phyloP scores from a whole-genome alignment of 2,113 vertebrate species.

The Pollachius pollachius region DNA sequence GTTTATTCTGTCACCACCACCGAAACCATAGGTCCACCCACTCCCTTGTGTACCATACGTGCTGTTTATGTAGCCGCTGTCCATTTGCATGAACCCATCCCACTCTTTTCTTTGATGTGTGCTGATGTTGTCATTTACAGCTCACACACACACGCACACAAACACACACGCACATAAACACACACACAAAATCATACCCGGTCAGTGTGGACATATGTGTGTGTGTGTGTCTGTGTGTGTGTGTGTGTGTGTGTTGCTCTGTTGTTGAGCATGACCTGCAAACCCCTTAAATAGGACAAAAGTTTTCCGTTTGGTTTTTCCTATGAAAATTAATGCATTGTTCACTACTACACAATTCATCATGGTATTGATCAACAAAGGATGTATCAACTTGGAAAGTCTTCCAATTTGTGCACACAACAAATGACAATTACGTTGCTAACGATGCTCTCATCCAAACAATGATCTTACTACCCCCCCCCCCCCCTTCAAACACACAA shows the following conservation, averaged over 20 bases:
- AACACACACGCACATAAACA: too few relatives aligned
- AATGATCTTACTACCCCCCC: slow-evolving; percentile 15
- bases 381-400: too few relatives aligned
- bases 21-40: slow-evolving; percentile 36
- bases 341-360: too few relatives aligned
- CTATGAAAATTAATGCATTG: too few relatives aligned
- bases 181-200: slow-evolving; percentile 19
- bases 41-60: slow-evolving; percentile 18
- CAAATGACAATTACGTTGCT: slow-evolving; percentile 36
- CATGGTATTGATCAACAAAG: too few relatives aligned
- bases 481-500: slow-evolving; percentile 17
- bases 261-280: neutral
- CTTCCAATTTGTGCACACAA: slow-evolving; percentile 13
- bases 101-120: slow-evolving; percentile 33
- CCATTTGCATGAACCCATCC: slow-evolving; percentile 43
- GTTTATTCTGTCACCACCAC: slow-evolving; percentile 24
- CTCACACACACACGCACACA: too few relatives aligned
- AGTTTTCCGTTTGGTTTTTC: too few relatives aligned
- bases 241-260: slow-evolving; percentile 1
- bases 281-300: too few relatives aligned
- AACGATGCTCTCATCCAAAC: slow-evolving; percentile 29
- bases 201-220: neutral
- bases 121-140: slow-evolving; percentile 6
- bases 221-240: slow-evolving; percentile 5
- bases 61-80: slow-evolving; percentile 30